Evolutionary conservation across 2,113 vertebrate genomes (phyloP), one percentile per base, ranked within the genome.

Genomic region (Ceratotherium simum): DNA sequence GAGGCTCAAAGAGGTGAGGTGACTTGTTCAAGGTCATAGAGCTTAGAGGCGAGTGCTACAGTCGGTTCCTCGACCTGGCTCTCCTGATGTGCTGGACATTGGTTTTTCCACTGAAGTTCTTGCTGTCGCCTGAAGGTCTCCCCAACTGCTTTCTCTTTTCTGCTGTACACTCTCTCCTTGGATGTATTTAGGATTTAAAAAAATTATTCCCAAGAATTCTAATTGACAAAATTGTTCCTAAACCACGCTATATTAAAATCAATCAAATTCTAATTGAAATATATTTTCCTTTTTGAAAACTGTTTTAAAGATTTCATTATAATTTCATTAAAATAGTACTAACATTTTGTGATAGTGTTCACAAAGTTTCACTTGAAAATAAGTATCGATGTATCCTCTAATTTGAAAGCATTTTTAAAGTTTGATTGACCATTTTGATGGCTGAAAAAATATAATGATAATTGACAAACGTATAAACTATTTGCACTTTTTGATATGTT

Each of bases 41-140:
- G 6, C 1, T 58, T 12, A 12, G 10, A 94, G 11, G 0, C 29
- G 33, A 36, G 5, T 5, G 8, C 39, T 51, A 21, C 11, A 3
- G 8, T 11, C 5, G 67, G 39, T 6, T 20, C 18, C 8, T 2
- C 6, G 10, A 17, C 4, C 2, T 5, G 27, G 65, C 20, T 29
- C 14, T 23, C 2, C 14, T 5, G 27, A 75, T 6, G 1, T 10
- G 2, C 9, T 27, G 13, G 18, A 20, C 17, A 39, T 5, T 4
- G 12, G 1, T 23, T 23, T 54, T 51, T 8, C 27, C 20, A 0
- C 13, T 39, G 3, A 5, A 56, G 18, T 1, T 1, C 3, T 29
- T 5, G 23, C 8, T 65, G 3, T 56, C 21, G 12, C 12, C 8
- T 56, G 21, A 58, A n/a, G 23, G 5, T 36, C 42, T 62, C 18